A percentile compares a stretch with the other conserved stretches of the same genome.
These are phyloP conservation scores for Actinia tenebrosa DNA, from an alignment of 64 coral and sea anemone genomes.

Conservation along the genomic window DNA sequence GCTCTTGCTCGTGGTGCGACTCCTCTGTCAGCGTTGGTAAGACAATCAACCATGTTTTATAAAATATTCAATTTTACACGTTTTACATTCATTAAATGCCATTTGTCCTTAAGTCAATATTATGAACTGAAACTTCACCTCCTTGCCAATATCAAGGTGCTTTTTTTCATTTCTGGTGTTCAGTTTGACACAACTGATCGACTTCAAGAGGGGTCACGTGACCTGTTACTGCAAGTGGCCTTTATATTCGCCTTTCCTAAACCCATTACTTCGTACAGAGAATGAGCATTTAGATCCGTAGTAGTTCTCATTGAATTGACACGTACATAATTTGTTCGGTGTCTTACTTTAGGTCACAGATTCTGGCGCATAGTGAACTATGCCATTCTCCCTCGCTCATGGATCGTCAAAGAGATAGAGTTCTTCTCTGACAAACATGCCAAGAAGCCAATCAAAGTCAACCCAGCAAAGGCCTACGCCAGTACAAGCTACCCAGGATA, in stretches of 20 bases:
- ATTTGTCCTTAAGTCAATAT: too few species aligned
- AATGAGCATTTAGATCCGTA: too few species aligned
- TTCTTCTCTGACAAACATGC: conserved; percentile 70
- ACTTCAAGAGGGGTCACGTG: too few species aligned
- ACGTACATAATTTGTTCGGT: neutral
- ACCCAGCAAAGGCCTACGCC: conserved; percentile 62
- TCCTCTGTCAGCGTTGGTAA: conserved; percentile 47
- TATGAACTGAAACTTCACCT: too few species aligned
- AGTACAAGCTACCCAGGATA: conserved; percentile 79
- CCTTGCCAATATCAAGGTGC: too few species aligned
- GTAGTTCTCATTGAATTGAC: neutral
- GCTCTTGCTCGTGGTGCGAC: conserved; percentile 77
- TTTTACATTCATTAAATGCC: too few species aligned
- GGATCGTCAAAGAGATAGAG: conserved; percentile 63
- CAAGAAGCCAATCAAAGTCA: conserved; percentile 11
- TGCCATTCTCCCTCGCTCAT: conserved; percentile 61
- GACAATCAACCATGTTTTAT: neutral
- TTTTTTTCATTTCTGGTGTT: too few species aligned
- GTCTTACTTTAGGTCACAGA: conserved; percentile 47
- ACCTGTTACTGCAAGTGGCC: too few species aligned
- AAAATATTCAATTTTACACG: too few species aligned
- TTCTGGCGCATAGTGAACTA: conserved; percentile 77
- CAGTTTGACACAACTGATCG: too few species aligned
- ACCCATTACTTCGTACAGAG: too few species aligned
- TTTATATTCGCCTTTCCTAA: too few species aligned